Evolutionary conservation across 2,113 vertebrate genomes (phyloP), one percentile per base, ranked within the genome.

Genomic region (Tychaedon coryphoeus): DNA sequence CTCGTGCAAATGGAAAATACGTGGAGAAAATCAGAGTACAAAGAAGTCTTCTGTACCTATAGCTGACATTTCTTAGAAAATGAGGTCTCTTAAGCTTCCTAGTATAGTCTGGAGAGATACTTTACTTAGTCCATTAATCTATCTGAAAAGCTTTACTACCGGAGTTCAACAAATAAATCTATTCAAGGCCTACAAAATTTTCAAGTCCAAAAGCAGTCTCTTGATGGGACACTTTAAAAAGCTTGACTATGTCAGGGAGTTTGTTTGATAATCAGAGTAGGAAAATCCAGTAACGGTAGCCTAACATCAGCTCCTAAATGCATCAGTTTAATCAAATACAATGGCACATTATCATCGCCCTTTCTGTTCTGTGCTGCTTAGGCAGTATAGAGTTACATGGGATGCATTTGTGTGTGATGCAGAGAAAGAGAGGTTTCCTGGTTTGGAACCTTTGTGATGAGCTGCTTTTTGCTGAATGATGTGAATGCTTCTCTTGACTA

Each of bases 71-170:
- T 90, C 64, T 65, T 76, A 70, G 65, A 74, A 93, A 95, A 92
- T 74, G 42, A 95, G 38, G 33, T 84, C 72, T 95, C 71, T 94
- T 77, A 84, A 31, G 18, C 42, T 61, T 91, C 54, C 72, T 84
- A 2, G 70, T 92, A 29, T 70, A 70, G 74, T 90, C 89, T 92
- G 65, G 77, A 97, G 79, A 97, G 90, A 86, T 84, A 74, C 95
- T 97, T 95, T 88, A 86, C 53, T 94, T 93, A 89, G 76, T 78
- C 53, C 50, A 87, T 96, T 96, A 95, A 93, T 96, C 92, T 70
- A 10, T 50, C 82, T 77, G 84, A 78, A 94, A 90, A 92, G 70
- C 75, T 81, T 80, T 83, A 70, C 74, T 84, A 64, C 62, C 60
- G 20, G 29, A 83, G 64, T 95, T 97, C 91, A 74, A 74, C 88